Base-by-base conservation (phyloP, 1,140 invertebrate species). In the Lethrus apterus region DNA sequence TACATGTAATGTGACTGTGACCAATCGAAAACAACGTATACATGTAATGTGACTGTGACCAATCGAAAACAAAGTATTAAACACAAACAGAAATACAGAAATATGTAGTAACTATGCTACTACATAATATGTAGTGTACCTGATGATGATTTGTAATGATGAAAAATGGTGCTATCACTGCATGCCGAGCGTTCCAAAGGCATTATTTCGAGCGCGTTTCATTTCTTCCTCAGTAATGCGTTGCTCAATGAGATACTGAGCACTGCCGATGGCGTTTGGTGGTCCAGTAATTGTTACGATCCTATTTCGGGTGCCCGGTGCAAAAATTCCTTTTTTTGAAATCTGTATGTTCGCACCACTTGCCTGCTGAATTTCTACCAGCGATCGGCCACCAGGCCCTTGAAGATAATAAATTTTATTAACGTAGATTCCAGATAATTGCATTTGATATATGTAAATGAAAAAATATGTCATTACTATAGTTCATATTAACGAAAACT, bases 311-410 rank as follows among this genome's bases (percentile, higher is more conserved):
- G 92, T 95, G 67, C 93, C 91, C 54, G 93, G 92, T 60, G 89
- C 89, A 76, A 92, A 96, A 62, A 89, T 89, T 64, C 93, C 93
- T 75, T 97, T 96, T 79, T 98, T 98, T 56, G 92, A 95, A 70
- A 98, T 96, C 76, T 97, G 93, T 71, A 98, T 93, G 73, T 89
- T 94, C 66, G 93, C 92, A 67, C 92, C 91, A 67, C 89, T 94
- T 68, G 89, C 79, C 71, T 94, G 88, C 76, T 97, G 93, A 71
- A 98, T 93, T 78, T 98, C 93, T 62, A 94, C 86, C 64, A 98
- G 81, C 66, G 89, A 88, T 71, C 91, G 86, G 51, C 93, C 94
- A 64, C 91, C 91, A 58, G 89, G 93, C 70, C 81, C 81, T 81
- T 68, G 23, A 59, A 54, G 15, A 40, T 31, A 26, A 14, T 26